Evolutionary conservation across 2,888 invertebrate species (phyloP).

Genomic region (Sphaerophoria taeniata): DNA sequence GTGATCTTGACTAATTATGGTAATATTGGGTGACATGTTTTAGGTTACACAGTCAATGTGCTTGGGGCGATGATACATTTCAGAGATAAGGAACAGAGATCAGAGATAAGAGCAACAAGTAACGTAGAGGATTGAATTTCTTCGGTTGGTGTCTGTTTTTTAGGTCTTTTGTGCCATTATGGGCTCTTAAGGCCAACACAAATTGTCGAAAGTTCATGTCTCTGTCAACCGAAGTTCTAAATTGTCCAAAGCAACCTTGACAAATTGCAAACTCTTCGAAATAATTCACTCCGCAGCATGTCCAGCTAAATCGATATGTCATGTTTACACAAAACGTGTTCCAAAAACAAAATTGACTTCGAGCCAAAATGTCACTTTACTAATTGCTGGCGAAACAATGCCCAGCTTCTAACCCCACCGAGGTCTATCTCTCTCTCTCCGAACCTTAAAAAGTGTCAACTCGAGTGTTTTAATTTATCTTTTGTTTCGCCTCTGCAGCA

Average conservation of each 20-base stretch:
- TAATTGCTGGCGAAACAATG: conserved; percentile 15
- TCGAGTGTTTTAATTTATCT: conserved; percentile 58
- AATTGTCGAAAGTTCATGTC: background rate
- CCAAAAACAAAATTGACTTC: conserved; percentile 3
- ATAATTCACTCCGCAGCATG: conserved; percentile 1
- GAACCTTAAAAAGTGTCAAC: conserved; percentile 67
- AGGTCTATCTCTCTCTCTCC: background rate
- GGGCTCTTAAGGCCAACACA: too few relatives aligned
- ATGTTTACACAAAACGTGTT: conserved; percentile 35
- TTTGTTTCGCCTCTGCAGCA: conserved; percentile 41
- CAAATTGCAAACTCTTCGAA: background rate
- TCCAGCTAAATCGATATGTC: conserved; percentile 12
- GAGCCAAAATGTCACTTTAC: conserved; percentile 1
- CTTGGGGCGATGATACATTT: background rate
- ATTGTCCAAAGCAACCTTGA: background rate
- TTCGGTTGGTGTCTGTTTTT: too few relatives aligned
- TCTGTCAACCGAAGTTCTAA: background rate
- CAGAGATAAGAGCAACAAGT: background rate
- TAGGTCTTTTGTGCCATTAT: too few relatives aligned
- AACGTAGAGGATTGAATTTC: too few relatives aligned
- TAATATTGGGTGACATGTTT: conserved; percentile 68
- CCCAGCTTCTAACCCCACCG: background rate
- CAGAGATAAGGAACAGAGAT: background rate
- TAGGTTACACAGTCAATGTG: conserved; percentile 28
- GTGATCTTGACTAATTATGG: conserved; percentile 63